These are phyloP conservation scores for Girardia tigrina DNA, from an alignment of 2,888 invertebrate genomes.

Conservation along the genomic window DNA sequence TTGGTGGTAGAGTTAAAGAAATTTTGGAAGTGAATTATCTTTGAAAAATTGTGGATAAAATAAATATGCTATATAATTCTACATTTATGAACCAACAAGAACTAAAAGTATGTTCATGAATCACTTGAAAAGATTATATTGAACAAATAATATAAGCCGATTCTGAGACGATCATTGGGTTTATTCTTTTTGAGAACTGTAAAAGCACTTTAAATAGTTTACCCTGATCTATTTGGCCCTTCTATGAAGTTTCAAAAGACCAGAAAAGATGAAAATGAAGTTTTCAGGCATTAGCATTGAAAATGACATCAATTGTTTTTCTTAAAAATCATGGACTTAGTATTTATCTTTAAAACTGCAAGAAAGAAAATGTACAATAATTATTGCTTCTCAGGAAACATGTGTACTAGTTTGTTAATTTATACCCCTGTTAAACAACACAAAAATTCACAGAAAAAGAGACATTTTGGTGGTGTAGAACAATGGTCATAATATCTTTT, in stretches of 20 bases:
- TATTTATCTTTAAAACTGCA: slow-evolving; percentile 1
- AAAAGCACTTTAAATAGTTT: neutral
- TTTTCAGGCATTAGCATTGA: neutral
- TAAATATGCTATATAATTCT: neutral
- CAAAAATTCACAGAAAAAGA: no score
- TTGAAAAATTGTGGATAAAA: neutral
- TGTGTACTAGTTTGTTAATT: no score
- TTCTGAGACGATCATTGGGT: neutral
- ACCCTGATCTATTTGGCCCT: slow-evolving; percentile 7
- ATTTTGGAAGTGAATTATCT: neutral
- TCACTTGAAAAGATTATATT: neutral
- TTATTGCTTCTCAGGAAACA: no score
- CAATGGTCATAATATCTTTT: no score
- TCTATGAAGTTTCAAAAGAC: slow-evolving; percentile 6
- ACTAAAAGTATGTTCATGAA: neutral
- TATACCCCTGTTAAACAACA: no score
- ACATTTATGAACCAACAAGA: neutral
- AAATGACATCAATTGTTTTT: neutral
- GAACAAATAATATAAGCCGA: neutral
- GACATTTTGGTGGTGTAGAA: no score
- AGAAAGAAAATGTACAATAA: neutral
- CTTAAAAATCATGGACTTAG: neutral
- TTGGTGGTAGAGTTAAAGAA: neutral
- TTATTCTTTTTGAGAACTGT: neutral
- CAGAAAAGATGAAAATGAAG: neutral